These are phyloP conservation scores for Sinocyclocheilus grahami DNA, from an alignment of 2,113 vertebrate species.

Conservation along the genomic window DNA sequence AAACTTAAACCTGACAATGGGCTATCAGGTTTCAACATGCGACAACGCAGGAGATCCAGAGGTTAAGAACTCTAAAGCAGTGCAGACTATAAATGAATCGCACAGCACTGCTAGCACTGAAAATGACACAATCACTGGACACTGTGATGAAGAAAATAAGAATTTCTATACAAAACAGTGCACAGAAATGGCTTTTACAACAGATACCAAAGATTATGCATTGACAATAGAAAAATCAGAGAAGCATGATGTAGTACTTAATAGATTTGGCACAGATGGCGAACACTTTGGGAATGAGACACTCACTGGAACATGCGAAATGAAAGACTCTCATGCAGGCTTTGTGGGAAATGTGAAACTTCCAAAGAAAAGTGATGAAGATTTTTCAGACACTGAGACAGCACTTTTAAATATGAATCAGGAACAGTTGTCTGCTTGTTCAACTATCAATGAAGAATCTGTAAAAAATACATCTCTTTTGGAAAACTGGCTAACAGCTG, in stretches of 20 bases:
- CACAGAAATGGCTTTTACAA: not conserved
- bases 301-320: conserved; percentile 63
- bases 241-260: not conserved
- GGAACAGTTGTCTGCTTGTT: not conserved
- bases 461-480: not conserved
- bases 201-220: conserved; percentile 1
- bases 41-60: not conserved
- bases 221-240: not conserved
- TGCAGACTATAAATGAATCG: not conserved
- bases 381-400: not conserved
- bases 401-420: not conserved
- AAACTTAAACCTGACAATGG: not conserved
- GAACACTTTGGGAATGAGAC: conserved; percentile 48
- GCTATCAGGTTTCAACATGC: not conserved
- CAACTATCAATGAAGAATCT: conserved; percentile 1
- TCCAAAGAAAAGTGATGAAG: conserved; percentile 61
- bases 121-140: not conserved
- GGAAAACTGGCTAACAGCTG: not conserved
- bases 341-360: conserved; percentile 66
- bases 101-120: not conserved
- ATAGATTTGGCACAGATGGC: conserved; percentile 22
- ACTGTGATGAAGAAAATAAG: not conserved
- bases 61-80: not conserved
- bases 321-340: conserved; percentile 64
- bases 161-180: not conserved